Evolutionary conservation across 2,113 vertebrate species (phyloP), one percentile per base, ranked within the genome.

Genomic region (Pipa parva): DNA sequence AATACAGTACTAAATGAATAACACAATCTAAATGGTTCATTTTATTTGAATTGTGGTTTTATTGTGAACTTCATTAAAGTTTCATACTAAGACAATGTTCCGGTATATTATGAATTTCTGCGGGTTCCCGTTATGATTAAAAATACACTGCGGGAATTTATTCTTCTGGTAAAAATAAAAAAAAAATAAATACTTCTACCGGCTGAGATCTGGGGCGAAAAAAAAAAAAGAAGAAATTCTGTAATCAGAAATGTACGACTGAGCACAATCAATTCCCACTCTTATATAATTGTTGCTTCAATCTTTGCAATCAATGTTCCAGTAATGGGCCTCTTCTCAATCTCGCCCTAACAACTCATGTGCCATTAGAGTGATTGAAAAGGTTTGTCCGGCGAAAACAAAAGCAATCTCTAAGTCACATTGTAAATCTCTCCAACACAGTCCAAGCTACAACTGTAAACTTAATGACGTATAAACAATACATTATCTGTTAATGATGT

Each of bases 251-350:
- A 36, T 59, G 64, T 50, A 59, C 36, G 55, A 52, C 49, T 60
- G n/a, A 5, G 36, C 60, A 69, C 66, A 61, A 69, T 69, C 66
- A 69, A 61, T 69, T 69, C 60, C 58, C 59, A 54, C 58, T 61
- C 57, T 54, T 69, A 42, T 37, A 69, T 61, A 69, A 69, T 69
- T 69, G 66, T 69, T 61, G 57, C 51, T 49, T 69, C 33, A 21
- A 69, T 69, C 58, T 24, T 69, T 69, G 57, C 66, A 54, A 69
- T 69, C 66, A 61, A 69, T 69, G 66, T 42, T 13, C 7, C 56
- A 28, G 65, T 69, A 67, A 59, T 67, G 50, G 51, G 46, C 51
- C 58, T 42, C 49, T 50, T 25, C 58, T 61, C 31, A 69, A 52
- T 54, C 60, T 49, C 36, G 39, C 49, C 7, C n/a, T 45, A 45